Conservation (phyloP, 2,113 vertebrate genomes). For the Dasyornis broadbenti region DNA sequence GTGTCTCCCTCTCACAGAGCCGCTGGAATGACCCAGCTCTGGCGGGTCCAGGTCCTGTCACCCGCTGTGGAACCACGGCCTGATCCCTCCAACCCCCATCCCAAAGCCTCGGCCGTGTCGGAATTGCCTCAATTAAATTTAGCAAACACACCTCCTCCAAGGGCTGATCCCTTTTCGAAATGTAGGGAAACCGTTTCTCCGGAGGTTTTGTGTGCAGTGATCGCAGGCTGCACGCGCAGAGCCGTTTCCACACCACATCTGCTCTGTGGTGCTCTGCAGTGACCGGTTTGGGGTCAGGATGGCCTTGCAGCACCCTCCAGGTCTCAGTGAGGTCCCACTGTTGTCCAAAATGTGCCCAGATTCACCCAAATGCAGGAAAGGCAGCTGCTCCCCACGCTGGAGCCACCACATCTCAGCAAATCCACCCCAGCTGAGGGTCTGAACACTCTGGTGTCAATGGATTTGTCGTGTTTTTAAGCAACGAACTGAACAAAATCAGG, state of each 20-base stretch:
- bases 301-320: neutral
- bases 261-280: neutral
- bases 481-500: neutral
- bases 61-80: accelerated
- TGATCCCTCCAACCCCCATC: neutral
- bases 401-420: neutral
- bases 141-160: neutral
- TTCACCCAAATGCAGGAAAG: neutral
- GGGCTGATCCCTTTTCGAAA: neutral
- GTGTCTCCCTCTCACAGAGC: neutral
- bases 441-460: accelerated
- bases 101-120: neutral
- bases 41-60: neutral
- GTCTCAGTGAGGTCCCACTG: neutral
- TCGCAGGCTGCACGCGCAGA: neutral
- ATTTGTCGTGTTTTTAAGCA: neutral
- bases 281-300: neutral
- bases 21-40: neutral
- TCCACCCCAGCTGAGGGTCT: neutral
- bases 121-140: neutral
- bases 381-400: neutral
- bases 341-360: neutral
- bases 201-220: neutral
- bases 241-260: accelerated
- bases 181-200: accelerated